Conservation (phyloP, 2,888 invertebrate genomes). For the Drosophila cracens region DNA sequence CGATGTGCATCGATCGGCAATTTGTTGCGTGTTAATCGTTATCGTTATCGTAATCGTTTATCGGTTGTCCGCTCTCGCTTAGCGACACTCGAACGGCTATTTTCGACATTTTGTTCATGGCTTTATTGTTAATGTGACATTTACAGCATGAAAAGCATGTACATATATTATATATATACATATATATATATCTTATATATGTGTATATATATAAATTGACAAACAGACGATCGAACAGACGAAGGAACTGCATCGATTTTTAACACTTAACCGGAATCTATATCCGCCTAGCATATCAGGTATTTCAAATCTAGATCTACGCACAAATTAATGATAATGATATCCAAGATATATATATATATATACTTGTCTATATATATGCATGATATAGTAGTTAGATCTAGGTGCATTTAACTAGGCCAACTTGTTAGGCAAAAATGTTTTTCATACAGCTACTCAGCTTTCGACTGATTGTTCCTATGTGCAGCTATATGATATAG, state of each 20-base stretch:
- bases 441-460: background rate
- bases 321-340: background rate
- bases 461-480: background rate
- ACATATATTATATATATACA: background rate
- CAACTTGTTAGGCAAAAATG: background rate
- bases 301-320: background rate
- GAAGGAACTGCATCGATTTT: background rate
- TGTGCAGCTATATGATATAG: background rate
- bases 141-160: conserved; percentile 2
- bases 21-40: conserved; percentile 9
- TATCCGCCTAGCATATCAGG: no score
- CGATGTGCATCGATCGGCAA: conserved; percentile 62
- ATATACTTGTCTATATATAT: background rate
- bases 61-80: conserved; percentile 20
- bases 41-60: conserved; percentile 20
- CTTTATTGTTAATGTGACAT: background rate
- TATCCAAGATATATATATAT: background rate
- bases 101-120: background rate
- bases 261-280: background rate
- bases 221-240: background rate
- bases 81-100: background rate
- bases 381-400: background rate
- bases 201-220: background rate
- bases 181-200: background rate
- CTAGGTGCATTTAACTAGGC: background rate